phyloP scores from a whole-genome alignment of 2,113 vertebrate species.

The Rhombomys opimus region DNA sequence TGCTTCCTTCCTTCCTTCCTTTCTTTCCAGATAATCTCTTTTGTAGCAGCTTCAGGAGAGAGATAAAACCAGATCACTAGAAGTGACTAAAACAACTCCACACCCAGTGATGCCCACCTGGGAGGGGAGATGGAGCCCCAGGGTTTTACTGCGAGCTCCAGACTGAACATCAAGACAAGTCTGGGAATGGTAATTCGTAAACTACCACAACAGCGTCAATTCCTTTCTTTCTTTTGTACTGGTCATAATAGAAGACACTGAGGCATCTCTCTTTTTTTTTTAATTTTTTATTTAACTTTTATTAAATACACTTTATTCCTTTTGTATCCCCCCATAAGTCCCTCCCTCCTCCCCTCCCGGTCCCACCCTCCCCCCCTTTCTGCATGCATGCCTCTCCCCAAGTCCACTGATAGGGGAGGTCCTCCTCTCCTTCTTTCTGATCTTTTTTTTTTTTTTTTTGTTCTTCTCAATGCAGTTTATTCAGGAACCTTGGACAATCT shows the following conservation, averaged over 20 bases:
- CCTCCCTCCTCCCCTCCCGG: too few species aligned
- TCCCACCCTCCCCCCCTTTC: too few species aligned
- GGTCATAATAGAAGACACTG: not conserved
- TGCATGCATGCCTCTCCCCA: too few species aligned
- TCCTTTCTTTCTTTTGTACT: conserved; percentile 23
- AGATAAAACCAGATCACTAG: conserved; percentile 18
- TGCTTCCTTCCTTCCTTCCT: conserved; percentile 35
- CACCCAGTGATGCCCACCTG: not conserved
- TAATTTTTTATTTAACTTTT: too few species aligned
- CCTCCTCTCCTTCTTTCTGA: too few species aligned
- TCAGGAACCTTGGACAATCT: too few species aligned
- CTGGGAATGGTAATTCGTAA: not conserved
- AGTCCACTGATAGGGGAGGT: too few species aligned
- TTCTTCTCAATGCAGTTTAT: too few species aligned
- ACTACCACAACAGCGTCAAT: not conserved
- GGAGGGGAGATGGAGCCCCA: not conserved
- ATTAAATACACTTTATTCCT: too few species aligned
- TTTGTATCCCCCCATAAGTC: too few species aligned
- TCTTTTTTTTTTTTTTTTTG: too few species aligned
- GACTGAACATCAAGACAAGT: not conserved
- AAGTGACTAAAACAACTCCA: not conserved
- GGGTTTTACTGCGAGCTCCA: not conserved
- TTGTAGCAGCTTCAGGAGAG: conserved; percentile 11
- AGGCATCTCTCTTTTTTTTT: not conserved
- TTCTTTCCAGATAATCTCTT: conserved; percentile 35